Conservation (phyloP, 1,140 invertebrate genomes). For the Brachystomella parvula region DNA sequence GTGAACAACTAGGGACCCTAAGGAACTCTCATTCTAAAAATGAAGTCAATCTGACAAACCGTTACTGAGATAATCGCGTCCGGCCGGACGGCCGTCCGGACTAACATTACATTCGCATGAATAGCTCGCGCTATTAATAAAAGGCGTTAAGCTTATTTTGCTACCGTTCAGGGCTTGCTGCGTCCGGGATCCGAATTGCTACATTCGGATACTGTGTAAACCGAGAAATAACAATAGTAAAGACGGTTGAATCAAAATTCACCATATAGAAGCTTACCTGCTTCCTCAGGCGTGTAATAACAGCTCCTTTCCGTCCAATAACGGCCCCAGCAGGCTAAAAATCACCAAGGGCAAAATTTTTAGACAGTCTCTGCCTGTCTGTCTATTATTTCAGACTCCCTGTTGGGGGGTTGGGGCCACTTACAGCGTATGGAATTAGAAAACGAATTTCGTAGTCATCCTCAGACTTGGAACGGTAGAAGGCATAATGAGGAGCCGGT, state of each 20-base stretch:
- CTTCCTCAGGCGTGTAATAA: background rate
- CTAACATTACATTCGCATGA: too few species aligned
- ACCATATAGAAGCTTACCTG: background rate
- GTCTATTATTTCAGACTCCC: background rate
- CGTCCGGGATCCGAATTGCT: background rate
- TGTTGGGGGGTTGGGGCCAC: background rate
- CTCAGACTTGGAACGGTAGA: background rate
- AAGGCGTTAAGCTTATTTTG: background rate
- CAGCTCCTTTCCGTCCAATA: background rate
- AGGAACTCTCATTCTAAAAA: too few species aligned
- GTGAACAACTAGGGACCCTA: too few species aligned
- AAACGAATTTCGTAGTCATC: background rate
- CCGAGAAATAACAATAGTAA: background rate
- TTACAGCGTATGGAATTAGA: background rate
- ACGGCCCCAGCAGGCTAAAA: background rate
- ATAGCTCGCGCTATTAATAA: too few species aligned
- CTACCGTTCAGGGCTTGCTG: background rate
- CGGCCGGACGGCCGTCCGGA: too few species aligned
- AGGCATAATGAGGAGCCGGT: background rate
- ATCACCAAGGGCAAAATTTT: background rate
- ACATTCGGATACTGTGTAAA: background rate
- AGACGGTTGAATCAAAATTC: background rate
- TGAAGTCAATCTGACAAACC: too few species aligned
- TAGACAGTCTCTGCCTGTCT: background rate
- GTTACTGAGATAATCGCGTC: too few species aligned